Evolutionary conservation across 1,140 invertebrate genomes (phyloP).

Genomic region (Diorhabda sublineata): DNA sequence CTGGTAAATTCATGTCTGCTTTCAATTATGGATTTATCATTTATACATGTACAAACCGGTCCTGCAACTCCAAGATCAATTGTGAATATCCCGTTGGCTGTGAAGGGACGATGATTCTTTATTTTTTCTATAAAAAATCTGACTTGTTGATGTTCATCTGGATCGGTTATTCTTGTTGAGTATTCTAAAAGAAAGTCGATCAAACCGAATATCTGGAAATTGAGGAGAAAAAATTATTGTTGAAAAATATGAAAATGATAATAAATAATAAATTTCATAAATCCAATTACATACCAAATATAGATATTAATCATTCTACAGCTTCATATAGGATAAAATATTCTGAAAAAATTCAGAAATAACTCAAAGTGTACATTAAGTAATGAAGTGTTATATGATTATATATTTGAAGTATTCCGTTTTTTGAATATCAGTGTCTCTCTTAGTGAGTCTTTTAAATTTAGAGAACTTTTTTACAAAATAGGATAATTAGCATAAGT

Average conservation of each 20-base stretch:
- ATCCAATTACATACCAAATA: neutral
- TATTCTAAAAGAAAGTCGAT: slow-evolving; percentile 40
- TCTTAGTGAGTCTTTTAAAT: too few relatives aligned
- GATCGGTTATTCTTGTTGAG: slow-evolving; percentile 35
- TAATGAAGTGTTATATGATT: too few relatives aligned
- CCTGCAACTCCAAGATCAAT: slow-evolving; percentile 40
- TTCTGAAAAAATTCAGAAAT: too few relatives aligned
- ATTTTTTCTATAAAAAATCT: slow-evolving; percentile 41
- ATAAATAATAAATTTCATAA: neutral
- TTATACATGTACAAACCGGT: slow-evolving; percentile 32
- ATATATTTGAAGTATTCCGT: too few relatives aligned
- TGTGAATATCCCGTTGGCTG: slow-evolving; percentile 40
- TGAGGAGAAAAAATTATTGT: neutral
- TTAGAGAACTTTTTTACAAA: too few relatives aligned
- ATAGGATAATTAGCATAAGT: too few relatives aligned
- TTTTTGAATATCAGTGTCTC: too few relatives aligned
- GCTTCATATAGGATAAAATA: too few relatives aligned
- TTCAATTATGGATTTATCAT: neutral
- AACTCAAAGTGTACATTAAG: too few relatives aligned
- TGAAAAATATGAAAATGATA: neutral
- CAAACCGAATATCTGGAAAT: slow-evolving; percentile 29
- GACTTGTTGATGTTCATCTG: slow-evolving; percentile 39
- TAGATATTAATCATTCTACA: too few relatives aligned
- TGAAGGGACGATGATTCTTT: slow-evolving; percentile 35
- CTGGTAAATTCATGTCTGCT: neutral